A percentile compares a stretch with the other conserved stretches of the same genome.
These are phyloP conservation scores for Batillaria attramentaria DNA, from an alignment of 1,140 invertebrate genomes.

Conservation along the genomic window DNA sequence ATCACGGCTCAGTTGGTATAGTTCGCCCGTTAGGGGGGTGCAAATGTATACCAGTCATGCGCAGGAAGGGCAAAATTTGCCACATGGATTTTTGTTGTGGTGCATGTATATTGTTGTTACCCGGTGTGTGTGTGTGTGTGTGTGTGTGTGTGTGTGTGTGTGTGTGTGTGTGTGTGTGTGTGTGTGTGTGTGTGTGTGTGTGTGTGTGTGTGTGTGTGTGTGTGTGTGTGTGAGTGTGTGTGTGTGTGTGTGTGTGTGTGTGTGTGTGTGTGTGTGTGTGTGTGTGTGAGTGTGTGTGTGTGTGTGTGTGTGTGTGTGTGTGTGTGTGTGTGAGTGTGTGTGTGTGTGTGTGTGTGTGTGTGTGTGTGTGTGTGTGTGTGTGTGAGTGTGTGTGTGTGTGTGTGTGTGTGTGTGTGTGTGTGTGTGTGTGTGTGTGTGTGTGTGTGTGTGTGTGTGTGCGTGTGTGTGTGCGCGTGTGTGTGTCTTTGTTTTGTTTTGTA, in stretches of 20 bases:
- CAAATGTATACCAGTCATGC: too few species aligned
- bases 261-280: background rate
- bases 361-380: constrained; percentile 37
- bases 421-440: constrained; percentile 42
- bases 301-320: constrained; percentile 26
- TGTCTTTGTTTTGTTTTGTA: background rate
- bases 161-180: too few species aligned
- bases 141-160: too few species aligned
- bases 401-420: constrained; percentile 40
- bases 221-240: too few species aligned
- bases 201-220: too few species aligned
- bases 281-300: constrained; percentile 27
- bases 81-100: too few species aligned
- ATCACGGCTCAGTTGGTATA: too few species aligned
- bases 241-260: background rate
- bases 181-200: too few species aligned
- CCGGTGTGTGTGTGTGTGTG: too few species aligned
- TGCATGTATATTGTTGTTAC: too few species aligned
- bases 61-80: too few species aligned
- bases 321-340: constrained; percentile 22
- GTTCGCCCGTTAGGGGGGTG: too few species aligned
- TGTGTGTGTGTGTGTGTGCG: constrained; percentile 40
- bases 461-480: constrained; percentile 33
- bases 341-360: constrained; percentile 24
- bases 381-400: constrained; percentile 35